A percentile compares a stretch with the other conserved stretches of the same genome.
Evolutionary conservation across 2,888 invertebrate species (phyloP).

Genomic region (Euspilapteryx auroguttella): DNA sequence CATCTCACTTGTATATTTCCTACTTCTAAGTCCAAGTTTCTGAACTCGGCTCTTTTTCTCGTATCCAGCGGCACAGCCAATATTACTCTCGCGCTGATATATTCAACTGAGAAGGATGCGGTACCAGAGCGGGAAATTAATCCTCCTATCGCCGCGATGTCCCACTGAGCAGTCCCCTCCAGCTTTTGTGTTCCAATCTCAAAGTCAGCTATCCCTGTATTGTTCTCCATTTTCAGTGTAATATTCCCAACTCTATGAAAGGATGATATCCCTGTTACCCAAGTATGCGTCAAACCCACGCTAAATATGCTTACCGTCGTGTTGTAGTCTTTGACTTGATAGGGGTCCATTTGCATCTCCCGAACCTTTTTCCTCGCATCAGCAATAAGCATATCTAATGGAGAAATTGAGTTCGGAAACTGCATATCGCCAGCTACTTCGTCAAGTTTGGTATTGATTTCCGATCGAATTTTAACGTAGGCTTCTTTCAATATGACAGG

Average conservation of each 20-base stretch:
- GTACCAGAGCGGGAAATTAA: conserved; percentile 71
- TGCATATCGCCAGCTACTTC: conserved; percentile 69
- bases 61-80: conserved; percentile 79
- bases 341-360: conserved; percentile 73
- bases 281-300: conserved; percentile 72
- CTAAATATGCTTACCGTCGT: conserved; percentile 71
- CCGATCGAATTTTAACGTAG: conserved; percentile 71
- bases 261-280: conserved; percentile 77
- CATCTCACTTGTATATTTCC: conserved; percentile 84
- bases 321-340: conserved; percentile 71
- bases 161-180: conserved; percentile 79
- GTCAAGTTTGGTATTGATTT: conserved; percentile 74
- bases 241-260: conserved; percentile 83
- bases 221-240: conserved; percentile 70
- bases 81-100: conserved; percentile 69
- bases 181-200: conserved; percentile 81
- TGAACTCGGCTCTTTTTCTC: conserved; percentile 69
- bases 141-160: conserved; percentile 68
- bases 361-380: conserved; percentile 72
- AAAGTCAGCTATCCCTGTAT: conserved; percentile 66
- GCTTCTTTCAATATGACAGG: conserved; percentile 80
- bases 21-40: conserved; percentile 75
- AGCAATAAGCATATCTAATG: conserved; percentile 80
- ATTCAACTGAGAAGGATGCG: conserved; percentile 77
- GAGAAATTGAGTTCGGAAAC: conserved; percentile 84